Evolutionary conservation across 2,888 invertebrate species (phyloP), one percentile per base, ranked within the genome.

Genomic region (Tribolium freemani): DNA sequence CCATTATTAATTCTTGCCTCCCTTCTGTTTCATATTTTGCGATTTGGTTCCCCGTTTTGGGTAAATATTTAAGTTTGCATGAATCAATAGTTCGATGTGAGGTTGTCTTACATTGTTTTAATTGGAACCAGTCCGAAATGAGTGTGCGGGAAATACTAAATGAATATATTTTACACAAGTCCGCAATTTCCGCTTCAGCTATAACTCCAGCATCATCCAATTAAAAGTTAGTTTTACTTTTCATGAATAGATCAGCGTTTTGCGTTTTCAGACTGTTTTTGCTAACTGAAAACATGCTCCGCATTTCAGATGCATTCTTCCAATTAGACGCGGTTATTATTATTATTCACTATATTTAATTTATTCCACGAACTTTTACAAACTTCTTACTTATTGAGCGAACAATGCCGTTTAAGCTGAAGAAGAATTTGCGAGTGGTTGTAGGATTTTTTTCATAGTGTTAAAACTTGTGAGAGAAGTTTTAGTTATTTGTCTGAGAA

Each of bases 151-250:
- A 50, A 72, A 57, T 20, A 50, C 26, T 50, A 69, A 72, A 69
- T 72, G 63, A 72, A 69, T 72, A 60, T 69, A 56, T 64, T 69
- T 53, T 58, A 69, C 38, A 72, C 60, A 56, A 63, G 72, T 68
- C 53, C 10, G 73, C 61, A 71, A 71, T 73, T 71, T 63, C 68
- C 63, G 69, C 73, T 63, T 53, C 63, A 58, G 31, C 21, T 46
- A 66, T 71, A 64, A 73, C 64, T 69, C 63, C 50, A 71, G 68
- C 56, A 66, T 69, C 73, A 69, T 75, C 75, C 75, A 75, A 75
- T 75, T 75, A 75, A 75, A 75, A 75, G 71, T 75, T 73, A 72
- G 72, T 75, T 73, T 67, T 64, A 69, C 72, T 72, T 69, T 69
- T 66, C 70, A 53, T 67, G 73, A 61, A 67, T 70, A 57, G 58